These are phyloP conservation scores for Holothuria scabra DNA, from an alignment of 53 echinoderm and acorn worm species.

Conservation along the genomic window DNA sequence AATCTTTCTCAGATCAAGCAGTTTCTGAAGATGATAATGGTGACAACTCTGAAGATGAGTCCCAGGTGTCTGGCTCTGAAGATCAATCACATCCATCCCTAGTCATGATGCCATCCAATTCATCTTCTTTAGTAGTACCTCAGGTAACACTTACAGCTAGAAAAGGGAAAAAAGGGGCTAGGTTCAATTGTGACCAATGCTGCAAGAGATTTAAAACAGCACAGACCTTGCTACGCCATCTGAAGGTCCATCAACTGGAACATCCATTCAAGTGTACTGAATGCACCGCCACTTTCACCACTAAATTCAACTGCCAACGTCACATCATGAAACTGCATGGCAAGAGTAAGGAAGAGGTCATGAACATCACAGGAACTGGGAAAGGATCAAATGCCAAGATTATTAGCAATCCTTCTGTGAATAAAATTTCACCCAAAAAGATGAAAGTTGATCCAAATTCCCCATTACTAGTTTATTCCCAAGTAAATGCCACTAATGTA, in stretches of 20 bases:
- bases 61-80: not conserved
- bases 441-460: not conserved
- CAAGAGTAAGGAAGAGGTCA: slow-evolving; percentile 79
- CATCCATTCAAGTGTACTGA: slow-evolving; percentile 93
- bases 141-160: slow-evolving; percentile 7
- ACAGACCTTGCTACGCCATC: slow-evolving; percentile 83
- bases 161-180: slow-evolving; percentile 62
- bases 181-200: slow-evolving; percentile 87
- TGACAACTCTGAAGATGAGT: slow-evolving; percentile 20
- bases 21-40: slow-evolving; percentile 29
- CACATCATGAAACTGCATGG: slow-evolving; percentile 97
- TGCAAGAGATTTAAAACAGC: slow-evolving; percentile 93
- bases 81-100: not conserved
- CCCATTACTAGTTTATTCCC: not conserved
- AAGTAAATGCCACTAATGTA: not conserved
- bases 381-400: slow-evolving; percentile 4
- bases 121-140: slow-evolving; percentile 26
- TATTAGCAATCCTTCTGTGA: not conserved
- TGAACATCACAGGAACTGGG: slow-evolving; percentile 58
- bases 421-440: not conserved
- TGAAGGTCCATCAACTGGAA: slow-evolving; percentile 88
- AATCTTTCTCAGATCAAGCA: slow-evolving; percentile 13
- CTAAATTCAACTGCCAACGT: slow-evolving; percentile 98
- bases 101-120: not conserved
- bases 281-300: slow-evolving; percentile 92